These are phyloP conservation scores for Tanytarsus gracilentus DNA, from an alignment of 2,888 invertebrate genomes.

Conservation along the genomic window DNA sequence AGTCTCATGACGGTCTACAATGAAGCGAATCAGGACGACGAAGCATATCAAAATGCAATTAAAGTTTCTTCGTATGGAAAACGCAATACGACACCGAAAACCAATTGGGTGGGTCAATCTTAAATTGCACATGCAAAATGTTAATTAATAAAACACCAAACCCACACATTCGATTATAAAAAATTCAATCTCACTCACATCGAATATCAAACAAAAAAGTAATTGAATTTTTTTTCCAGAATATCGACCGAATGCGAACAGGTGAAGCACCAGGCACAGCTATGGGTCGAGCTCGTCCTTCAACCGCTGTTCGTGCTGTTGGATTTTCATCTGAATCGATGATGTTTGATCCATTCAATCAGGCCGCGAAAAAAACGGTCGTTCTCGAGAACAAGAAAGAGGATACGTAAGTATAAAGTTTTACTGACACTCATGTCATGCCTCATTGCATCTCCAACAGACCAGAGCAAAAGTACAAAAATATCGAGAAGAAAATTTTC, in stretches of 20 bases:
- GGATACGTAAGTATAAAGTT: slow-evolving; percentile 54
- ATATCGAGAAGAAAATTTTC: slow-evolving; percentile 81
- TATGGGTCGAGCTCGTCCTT: slow-evolving; percentile 57
- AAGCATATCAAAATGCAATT: slow-evolving; percentile 28
- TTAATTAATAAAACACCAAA: too few relatives aligned
- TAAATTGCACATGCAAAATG: too few relatives aligned
- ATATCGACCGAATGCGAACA: slow-evolving; percentile 11
- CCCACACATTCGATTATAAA: too few relatives aligned
- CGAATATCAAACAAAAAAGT: neutral
- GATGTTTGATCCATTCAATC: slow-evolving; percentile 69
- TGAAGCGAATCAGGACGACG: slow-evolving; percentile 17
- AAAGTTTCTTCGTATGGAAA: slow-evolving; percentile 30
- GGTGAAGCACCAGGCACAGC: slow-evolving; percentile 32
- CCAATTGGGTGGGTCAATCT: slow-evolving; percentile 24
- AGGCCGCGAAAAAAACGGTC: slow-evolving; percentile 48
- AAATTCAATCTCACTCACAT: too few relatives aligned
- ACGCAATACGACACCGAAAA: slow-evolving; percentile 28
- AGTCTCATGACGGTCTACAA: slow-evolving; percentile 15
- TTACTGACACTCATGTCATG: slow-evolving; percentile 18
- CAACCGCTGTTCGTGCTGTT: slow-evolving; percentile 93
- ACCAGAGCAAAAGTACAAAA: slow-evolving; percentile 84
- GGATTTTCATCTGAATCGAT: slow-evolving; percentile 78
- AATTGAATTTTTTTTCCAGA: neutral
- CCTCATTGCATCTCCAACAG: slow-evolving; percentile 44
- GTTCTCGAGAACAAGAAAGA: slow-evolving; percentile 63